phyloP scores from a whole-genome alignment of 2,113 vertebrate species.

The Pterocles burchelli region DNA sequence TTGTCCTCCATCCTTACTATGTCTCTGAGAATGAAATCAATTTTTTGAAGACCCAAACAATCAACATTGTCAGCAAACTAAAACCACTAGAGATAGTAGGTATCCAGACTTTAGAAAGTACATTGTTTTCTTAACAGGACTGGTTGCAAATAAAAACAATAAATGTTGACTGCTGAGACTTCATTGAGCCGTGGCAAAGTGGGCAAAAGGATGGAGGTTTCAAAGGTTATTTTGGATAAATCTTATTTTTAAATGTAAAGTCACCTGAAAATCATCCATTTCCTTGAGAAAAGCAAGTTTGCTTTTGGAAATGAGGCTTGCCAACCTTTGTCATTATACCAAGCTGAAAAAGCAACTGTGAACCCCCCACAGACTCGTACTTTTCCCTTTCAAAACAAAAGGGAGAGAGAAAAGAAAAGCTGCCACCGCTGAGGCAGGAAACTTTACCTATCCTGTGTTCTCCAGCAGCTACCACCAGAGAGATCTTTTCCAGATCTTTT shows the following conservation, averaged over 20 bases:
- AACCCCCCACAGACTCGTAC: background rate
- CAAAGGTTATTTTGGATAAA: background rate
- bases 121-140: background rate
- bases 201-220: background rate
- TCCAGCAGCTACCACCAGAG: background rate
- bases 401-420: background rate
- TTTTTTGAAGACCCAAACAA: background rate
- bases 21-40: background rate
- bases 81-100: background rate
- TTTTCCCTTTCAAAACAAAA: background rate
- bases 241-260: background rate
- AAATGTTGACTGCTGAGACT: background rate
- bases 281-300: background rate
- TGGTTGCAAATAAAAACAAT: background rate
- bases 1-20: background rate
- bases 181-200: background rate
- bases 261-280: background rate
- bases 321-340: background rate
- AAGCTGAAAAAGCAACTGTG: constrained; percentile 12
- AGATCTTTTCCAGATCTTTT: background rate
- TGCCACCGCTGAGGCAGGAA: background rate
- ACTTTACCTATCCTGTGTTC: background rate
- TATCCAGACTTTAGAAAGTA: background rate
- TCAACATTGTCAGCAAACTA: background rate
- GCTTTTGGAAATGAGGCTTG: constrained; percentile 14